These are phyloP conservation scores for Ceyx cyanopectus DNA, from an alignment of 2,113 vertebrate genomes.

Conservation along the genomic window DNA sequence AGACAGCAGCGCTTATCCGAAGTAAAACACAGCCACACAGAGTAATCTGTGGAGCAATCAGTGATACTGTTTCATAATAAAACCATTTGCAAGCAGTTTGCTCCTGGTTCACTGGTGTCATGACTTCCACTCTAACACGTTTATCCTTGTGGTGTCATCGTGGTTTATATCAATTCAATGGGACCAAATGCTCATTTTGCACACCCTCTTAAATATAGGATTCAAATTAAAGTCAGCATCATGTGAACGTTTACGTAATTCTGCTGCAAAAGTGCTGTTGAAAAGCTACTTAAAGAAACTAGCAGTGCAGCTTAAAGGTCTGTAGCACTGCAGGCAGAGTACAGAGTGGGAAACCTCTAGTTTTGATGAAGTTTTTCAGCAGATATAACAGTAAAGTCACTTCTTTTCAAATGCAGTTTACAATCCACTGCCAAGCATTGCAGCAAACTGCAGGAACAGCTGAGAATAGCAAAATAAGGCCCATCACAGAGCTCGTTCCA, in stretches of 20 bases:
- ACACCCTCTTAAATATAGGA: neutral
- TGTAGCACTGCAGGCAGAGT: neutral
- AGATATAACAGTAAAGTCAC: conserved; percentile 3
- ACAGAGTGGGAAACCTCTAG: neutral
- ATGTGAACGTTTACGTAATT: conserved; percentile 8
- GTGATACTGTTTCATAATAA: conserved; percentile 6
- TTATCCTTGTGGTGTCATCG: conserved; percentile 2
- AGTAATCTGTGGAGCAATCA: conserved; percentile 16
- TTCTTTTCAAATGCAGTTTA: conserved; percentile 39
- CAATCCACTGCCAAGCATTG: conserved; percentile 48
- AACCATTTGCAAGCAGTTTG: conserved; percentile 30
- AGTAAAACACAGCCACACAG: neutral
- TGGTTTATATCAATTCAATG: neutral
- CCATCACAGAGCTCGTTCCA: neutral
- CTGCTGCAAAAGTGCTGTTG: conserved; percentile 16
- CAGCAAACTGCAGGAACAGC: conserved; percentile 20
- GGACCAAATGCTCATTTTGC: neutral
- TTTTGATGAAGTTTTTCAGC: conserved; percentile 44
- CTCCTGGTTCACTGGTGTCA: neutral
- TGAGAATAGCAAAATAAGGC: conserved; percentile 24
- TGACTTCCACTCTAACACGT: neutral
- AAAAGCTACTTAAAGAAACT: conserved; percentile 50
- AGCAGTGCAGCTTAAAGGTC: conserved; percentile 1
- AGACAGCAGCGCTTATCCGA: conserved; percentile 24
- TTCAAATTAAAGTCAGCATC: neutral